Evolutionary conservation across 2,797 vertebrate genomes (phyloP).

Genomic region (Sebastes minor): DNA sequence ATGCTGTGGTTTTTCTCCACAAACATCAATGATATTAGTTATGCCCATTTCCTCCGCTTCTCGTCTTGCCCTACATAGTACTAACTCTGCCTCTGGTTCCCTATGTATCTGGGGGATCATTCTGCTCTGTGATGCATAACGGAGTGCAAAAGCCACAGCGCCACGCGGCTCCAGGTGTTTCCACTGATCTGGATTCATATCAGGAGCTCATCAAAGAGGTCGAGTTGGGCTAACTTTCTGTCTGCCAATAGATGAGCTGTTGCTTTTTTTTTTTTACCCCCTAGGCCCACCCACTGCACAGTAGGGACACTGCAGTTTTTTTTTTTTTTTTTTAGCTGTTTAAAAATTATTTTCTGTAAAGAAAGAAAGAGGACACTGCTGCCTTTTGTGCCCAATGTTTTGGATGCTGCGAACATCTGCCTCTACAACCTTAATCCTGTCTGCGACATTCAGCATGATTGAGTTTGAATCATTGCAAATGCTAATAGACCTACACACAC

Average conservation of each 20-base stretch:
- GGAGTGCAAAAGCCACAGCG: constrained; percentile 46
- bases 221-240: constrained; percentile 25
- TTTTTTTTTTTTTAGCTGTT: constrained; percentile 10
- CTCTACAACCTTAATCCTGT: constrained; percentile 62
- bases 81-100: constrained; percentile 49
- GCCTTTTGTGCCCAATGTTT: constrained; percentile 56
- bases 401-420: constrained; percentile 66
- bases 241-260: constrained; percentile 6
- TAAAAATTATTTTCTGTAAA: constrained; percentile 49
- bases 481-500: constrained; percentile 37
- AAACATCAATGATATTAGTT: constrained; percentile 58
- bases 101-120: constrained; percentile 43
- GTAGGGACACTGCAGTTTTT: background rate
- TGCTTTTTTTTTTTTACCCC: background rate
- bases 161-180: constrained; percentile 54
- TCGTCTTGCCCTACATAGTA: constrained; percentile 45
- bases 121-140: constrained; percentile 56
- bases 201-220: constrained; percentile 56
- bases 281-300: background rate
- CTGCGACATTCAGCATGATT: constrained; percentile 64
- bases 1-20: constrained; percentile 40
- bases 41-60: constrained; percentile 40
- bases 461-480: constrained; percentile 62
- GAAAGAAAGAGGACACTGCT: constrained; percentile 32
- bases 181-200: constrained; percentile 51